Base-by-base conservation (phyloP, 1,140 invertebrate genomes). In the Zaprionus taronus region DNA sequence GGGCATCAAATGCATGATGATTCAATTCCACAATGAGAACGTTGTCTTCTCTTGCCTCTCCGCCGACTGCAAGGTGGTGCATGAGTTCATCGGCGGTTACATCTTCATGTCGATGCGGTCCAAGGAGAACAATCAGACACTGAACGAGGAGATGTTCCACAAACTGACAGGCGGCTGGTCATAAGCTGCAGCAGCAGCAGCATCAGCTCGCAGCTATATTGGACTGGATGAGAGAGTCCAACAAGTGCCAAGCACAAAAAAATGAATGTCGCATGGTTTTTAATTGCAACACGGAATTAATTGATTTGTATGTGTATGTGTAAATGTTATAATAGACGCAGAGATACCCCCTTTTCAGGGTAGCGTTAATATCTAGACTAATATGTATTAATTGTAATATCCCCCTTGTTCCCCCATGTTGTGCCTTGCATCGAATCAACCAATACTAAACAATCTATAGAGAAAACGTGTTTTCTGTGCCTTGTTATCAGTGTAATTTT, bases 81-180 rank as follows among this genome's bases (percentile, higher is more conserved):
- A 99, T 93, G 99, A 99, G 93, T 99, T 99, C 92, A 99, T 99
- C 78, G 98, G 99, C 24, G 99, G 99, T n/a, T 99, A 99, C 93
- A 99, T 99, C 68, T 99, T 99, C 94, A 94, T 99, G 62, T 99
- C 98, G 0, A 99, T 99, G 97, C 94, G 99, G 38, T 99, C 98
- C 12, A 99, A 99, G 93, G 99, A 99, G 92, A 98, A 98, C 73
- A 99, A 99, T 93, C 99, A 99, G 93, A 97, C 96, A 1, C 94
- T 99, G 34, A 98, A 99, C 92, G 98, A 99, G 93, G 99, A 99
- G 93, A 94, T 99, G 86, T 99, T 99, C 95, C 98, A 99, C 93
- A 99, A 99, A 94, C 94, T 99, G 51, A 99, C 99, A 1, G 99
- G 99, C 15, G 99, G 98, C n/a, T 99, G 98, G 98, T 90, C 86